phyloP scores from a whole-genome alignment of 2,888 invertebrate genomes.

The Bimastos eiseni region DNA sequence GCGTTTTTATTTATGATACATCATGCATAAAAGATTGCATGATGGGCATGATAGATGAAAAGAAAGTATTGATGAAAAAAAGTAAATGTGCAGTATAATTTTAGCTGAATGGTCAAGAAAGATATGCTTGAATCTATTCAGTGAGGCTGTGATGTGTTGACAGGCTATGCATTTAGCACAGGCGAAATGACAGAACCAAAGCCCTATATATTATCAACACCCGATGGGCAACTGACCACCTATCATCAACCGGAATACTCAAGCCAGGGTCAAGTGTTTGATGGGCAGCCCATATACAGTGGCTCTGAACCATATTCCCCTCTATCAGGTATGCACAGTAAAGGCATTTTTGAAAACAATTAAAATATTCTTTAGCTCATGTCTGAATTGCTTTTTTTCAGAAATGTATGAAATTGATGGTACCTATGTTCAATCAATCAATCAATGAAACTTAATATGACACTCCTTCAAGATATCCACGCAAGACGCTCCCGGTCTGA shows the following conservation, averaged over 20 bases:
- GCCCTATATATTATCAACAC: background rate
- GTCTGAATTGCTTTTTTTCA: no score
- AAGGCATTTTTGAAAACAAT: background rate
- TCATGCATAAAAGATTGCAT: background rate
- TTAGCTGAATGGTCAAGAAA: background rate
- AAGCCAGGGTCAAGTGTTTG: conserved; percentile 17
- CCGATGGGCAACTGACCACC: conserved; percentile 10
- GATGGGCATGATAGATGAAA: background rate
- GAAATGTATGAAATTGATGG: no score
- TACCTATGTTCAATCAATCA: no score
- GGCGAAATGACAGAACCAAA: conserved; percentile 14
- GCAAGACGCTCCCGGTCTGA: no score
- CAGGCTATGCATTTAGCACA: conserved; percentile 2
- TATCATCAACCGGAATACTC: conserved; percentile 20
- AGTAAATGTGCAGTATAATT: background rate
- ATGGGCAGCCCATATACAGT: background rate
- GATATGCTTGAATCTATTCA: background rate
- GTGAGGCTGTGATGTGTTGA: background rate
- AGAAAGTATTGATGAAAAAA: background rate
- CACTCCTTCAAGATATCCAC: no score
- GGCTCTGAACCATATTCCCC: conserved; percentile 17
- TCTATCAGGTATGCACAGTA: background rate
- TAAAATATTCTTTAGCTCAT: background rate
- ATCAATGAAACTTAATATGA: no score
- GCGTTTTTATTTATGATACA: background rate